A percentile compares a stretch with the other conserved stretches of the same genome.
Conservation (phyloP, 92 coral and sea anemone species). For the Paragorgia papillata region DNA sequence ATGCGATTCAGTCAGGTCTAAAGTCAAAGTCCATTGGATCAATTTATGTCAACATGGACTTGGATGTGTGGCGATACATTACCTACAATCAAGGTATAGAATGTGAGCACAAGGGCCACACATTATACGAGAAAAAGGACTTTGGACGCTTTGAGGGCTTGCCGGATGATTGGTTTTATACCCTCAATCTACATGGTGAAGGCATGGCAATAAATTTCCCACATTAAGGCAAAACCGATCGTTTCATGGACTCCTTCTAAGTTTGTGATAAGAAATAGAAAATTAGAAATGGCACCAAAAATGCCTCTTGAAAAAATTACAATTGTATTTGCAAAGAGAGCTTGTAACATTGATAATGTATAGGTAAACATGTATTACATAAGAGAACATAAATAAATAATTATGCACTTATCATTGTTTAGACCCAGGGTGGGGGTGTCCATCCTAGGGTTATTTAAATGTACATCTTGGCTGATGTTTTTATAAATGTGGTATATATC, state of each 20-base stretch:
- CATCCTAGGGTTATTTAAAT: too few relatives aligned
- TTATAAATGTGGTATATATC: too few relatives aligned
- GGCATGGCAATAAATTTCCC: slow-evolving; percentile 56
- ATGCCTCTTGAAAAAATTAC: slow-evolving; percentile 57
- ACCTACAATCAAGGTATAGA: slow-evolving; percentile 41
- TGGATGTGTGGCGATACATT: slow-evolving; percentile 58
- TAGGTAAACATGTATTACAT: background rate
- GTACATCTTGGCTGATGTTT: too few relatives aligned
- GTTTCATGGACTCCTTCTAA: slow-evolving; percentile 44
- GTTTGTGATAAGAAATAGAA: slow-evolving; percentile 3
- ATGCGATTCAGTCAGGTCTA: slow-evolving; percentile 32
- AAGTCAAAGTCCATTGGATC: slow-evolving; percentile 30
- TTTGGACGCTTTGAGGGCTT: too few relatives aligned
- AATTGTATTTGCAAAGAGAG: slow-evolving; percentile 31
- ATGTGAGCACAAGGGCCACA: slow-evolving; percentile 50
- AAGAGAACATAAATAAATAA: background rate
- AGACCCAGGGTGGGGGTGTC: too few relatives aligned
- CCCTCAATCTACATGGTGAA: slow-evolving; percentile 57
- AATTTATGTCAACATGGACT: slow-evolving; percentile 46
- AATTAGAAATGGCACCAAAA: slow-evolving; percentile 34
- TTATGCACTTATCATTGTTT: background rate
- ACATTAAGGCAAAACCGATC: slow-evolving; percentile 45
- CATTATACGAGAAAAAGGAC: slow-evolving; percentile 42
- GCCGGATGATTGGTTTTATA: slow-evolving; percentile 58
- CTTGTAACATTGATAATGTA: too few relatives aligned